phyloP scores from a whole-genome alignment of 2,113 vertebrate genomes.

The Silurus asotus region DNA sequence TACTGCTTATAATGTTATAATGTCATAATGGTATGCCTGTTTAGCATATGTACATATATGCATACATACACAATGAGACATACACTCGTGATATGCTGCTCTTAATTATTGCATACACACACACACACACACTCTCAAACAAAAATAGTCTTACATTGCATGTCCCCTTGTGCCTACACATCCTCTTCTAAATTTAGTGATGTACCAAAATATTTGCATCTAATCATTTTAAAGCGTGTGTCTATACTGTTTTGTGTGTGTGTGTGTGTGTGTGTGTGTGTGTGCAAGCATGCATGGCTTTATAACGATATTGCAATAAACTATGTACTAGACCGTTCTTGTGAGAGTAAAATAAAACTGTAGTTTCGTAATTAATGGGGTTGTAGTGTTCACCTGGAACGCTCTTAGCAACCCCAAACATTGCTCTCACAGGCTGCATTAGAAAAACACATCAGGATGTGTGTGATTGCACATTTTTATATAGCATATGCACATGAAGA shows the following conservation, averaged over 20 bases:
- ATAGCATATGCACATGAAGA: constrained; percentile 36
- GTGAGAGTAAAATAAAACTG: background rate
- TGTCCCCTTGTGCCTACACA: background rate
- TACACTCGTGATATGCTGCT: background rate
- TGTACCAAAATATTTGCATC: background rate
- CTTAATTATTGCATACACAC: background rate
- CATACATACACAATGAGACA: background rate
- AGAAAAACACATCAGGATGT: background rate
- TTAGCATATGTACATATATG: background rate
- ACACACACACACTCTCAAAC: background rate
- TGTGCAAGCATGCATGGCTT: too few species aligned
- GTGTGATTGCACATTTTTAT: background rate
- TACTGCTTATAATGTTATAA: too few species aligned
- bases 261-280: too few species aligned
- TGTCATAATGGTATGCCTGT: too few species aligned
- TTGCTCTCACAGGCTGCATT: background rate
- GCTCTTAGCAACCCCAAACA: background rate
- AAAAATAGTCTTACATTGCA: background rate
- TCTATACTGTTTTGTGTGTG: too few species aligned
- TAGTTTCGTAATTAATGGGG: background rate
- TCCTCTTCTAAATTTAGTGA: background rate
- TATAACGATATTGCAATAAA: background rate
- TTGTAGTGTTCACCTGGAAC: background rate
- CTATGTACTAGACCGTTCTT: background rate
- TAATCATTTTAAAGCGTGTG: background rate